These are phyloP conservation scores for Thaleichthys pacificus DNA, from an alignment of 2,797 vertebrate species.

Conservation along the genomic window DNA sequence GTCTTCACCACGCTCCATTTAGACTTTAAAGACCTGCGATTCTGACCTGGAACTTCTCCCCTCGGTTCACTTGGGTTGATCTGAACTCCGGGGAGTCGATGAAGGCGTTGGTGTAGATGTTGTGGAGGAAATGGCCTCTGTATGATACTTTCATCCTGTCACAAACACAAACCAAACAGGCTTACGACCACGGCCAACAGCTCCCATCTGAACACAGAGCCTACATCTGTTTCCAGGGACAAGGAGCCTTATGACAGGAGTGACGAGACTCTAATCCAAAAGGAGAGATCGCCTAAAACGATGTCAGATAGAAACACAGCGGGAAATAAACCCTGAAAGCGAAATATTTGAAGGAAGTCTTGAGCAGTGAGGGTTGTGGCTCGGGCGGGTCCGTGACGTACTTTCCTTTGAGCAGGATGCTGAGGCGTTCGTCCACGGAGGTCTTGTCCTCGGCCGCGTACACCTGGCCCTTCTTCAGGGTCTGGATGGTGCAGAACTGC, in stretches of 20 bases:
- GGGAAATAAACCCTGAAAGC: too few relatives aligned
- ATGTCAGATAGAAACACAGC: too few relatives aligned
- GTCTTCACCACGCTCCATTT: neutral
- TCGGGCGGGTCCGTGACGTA: constrained; percentile 66
- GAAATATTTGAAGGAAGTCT: too few relatives aligned
- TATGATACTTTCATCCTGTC: constrained; percentile 99
- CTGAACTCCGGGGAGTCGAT: constrained; percentile 98
- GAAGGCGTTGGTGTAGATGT: constrained; percentile 96
- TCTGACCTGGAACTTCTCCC: constrained; percentile 95
- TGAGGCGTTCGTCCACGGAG: constrained; percentile 93
- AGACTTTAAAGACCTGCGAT: neutral
- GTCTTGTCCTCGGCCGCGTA: constrained; percentile 97
- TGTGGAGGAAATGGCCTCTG: constrained; percentile 96
- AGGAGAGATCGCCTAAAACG: too few relatives aligned
- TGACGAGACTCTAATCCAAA: neutral
- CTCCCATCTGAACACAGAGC: neutral
- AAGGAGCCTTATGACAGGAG: neutral
- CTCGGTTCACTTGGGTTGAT: constrained; percentile 92
- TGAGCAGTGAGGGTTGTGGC: too few relatives aligned
- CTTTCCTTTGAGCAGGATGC: constrained; percentile 97
- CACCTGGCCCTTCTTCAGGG: constrained; percentile 86
- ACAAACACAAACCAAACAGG: constrained; percentile 14
- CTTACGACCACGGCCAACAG: neutral
- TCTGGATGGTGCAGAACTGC: constrained; percentile 95
- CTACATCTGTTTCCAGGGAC: neutral